Conservation (phyloP, 2,113 vertebrate species). For the Microtus ochrogaster region DNA sequence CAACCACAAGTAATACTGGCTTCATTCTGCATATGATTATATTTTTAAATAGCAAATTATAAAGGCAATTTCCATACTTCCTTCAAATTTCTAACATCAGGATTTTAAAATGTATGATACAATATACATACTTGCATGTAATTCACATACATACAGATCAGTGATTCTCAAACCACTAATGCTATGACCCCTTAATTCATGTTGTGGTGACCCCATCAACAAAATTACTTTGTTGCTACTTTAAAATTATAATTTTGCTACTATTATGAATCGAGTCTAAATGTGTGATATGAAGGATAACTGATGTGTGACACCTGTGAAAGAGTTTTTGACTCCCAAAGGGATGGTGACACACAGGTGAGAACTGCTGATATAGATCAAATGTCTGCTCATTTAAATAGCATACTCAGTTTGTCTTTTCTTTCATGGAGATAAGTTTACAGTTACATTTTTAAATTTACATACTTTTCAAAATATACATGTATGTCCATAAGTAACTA, state of each 20-base stretch:
- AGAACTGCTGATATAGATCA: background rate
- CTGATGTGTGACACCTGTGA: background rate
- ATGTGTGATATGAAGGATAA: background rate
- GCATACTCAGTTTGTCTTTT: background rate
- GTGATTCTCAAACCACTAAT: background rate
- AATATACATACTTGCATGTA: background rate
- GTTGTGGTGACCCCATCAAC: background rate
- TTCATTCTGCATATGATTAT: background rate
- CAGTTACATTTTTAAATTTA: background rate
- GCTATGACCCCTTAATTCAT: background rate
- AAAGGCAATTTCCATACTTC: background rate
- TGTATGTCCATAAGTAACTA: background rate
- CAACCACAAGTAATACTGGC: too few relatives aligned
- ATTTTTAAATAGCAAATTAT: background rate
- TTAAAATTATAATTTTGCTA: background rate
- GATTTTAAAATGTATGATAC: background rate
- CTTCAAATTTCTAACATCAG: background rate
- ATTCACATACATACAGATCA: background rate
- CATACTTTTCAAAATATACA: background rate
- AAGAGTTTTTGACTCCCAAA: background rate
- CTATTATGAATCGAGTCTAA: background rate
- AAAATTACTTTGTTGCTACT: background rate
- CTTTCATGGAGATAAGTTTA: background rate
- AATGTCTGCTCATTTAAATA: background rate
- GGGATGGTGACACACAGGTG: background rate